phyloP scores from a whole-genome alignment of 2,888 invertebrate species.

The Keiferia lycopersicella region DNA sequence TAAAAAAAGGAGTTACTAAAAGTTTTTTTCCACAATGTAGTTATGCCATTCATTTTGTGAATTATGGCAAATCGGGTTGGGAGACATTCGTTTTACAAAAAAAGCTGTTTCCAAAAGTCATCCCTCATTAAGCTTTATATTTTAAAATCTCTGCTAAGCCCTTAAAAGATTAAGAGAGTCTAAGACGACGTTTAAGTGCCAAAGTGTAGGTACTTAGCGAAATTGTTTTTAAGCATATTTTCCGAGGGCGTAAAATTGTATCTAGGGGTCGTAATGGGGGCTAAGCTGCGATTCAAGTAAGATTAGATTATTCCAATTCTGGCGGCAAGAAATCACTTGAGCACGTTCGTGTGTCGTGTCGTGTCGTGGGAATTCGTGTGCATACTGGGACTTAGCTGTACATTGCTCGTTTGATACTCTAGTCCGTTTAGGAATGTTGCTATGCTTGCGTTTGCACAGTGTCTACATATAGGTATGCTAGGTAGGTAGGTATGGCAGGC shows the following conservation, averaged over 20 bases:
- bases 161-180: slow-evolving; percentile 7
- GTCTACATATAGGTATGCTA: neutral
- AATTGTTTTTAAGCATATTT: slow-evolving; percentile 19
- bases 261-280: slow-evolving; percentile 42
- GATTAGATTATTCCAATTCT: slow-evolving; percentile 61
- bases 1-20: too few species aligned
- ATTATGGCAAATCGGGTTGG: too few species aligned
- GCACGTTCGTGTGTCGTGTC: slow-evolving; percentile 53
- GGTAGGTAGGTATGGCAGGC: too few species aligned
- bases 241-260: slow-evolving; percentile 12
- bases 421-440: neutral
- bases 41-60: too few species aligned
- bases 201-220: slow-evolving; percentile 12
- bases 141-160: neutral
- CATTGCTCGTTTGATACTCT: slow-evolving; percentile 14
- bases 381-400: slow-evolving; percentile 19
- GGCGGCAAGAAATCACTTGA: slow-evolving; percentile 58
- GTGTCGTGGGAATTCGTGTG: slow-evolving; percentile 41
- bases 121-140: neutral
- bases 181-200: neutral
- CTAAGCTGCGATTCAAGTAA: slow-evolving; percentile 50
- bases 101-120: neutral
- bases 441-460: neutral
- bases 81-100: neutral
- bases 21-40: too few species aligned